Conservation (phyloP, 2,113 vertebrate genomes). For the Perca fluviatilis region DNA sequence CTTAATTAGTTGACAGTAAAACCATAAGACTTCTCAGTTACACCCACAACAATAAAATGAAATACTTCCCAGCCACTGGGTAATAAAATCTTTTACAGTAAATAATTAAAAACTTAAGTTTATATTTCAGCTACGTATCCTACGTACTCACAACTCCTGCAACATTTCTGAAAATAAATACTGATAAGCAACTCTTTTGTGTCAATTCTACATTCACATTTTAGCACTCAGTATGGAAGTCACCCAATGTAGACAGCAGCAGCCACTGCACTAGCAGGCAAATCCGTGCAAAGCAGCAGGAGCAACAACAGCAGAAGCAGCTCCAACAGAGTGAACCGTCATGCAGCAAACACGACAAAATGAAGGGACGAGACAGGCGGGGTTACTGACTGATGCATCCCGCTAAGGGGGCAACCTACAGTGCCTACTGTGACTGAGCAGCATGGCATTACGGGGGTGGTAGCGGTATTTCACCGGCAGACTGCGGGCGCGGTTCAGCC, state of each 20-base stretch:
- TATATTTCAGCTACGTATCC: constrained; percentile 2
- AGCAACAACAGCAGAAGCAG: constrained; percentile 54
- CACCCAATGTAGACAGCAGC: constrained; percentile 31
- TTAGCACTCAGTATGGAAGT: constrained; percentile 31
- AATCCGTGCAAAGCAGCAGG: constrained; percentile 69
- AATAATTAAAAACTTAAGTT: constrained; percentile 11
- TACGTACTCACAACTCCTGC: constrained; percentile 1
- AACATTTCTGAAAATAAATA: constrained; percentile 23
- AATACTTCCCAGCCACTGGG: constrained; percentile 41
- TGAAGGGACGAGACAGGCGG: constrained; percentile 57
- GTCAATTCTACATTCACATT: constrained; percentile 13
- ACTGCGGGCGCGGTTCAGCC: constrained; percentile 89
- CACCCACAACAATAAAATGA: constrained; percentile 44
- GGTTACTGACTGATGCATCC: constrained; percentile 85
- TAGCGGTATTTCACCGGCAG: constrained; percentile 90
- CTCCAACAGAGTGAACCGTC: constrained; percentile 62
- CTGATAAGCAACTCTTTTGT: not conserved
- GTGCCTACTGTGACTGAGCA: constrained; percentile 83
- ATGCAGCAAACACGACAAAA: constrained; percentile 75
- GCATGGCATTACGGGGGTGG: constrained; percentile 83
- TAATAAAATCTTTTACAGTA: constrained; percentile 8
- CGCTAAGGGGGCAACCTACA: constrained; percentile 87
- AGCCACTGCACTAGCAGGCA: constrained; percentile 43
- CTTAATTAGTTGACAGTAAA: constrained; percentile 60
- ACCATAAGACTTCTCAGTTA: constrained; percentile 46